Conservation (phyloP, 2,113 vertebrate species). For the Pluvianellus socialis region DNA sequence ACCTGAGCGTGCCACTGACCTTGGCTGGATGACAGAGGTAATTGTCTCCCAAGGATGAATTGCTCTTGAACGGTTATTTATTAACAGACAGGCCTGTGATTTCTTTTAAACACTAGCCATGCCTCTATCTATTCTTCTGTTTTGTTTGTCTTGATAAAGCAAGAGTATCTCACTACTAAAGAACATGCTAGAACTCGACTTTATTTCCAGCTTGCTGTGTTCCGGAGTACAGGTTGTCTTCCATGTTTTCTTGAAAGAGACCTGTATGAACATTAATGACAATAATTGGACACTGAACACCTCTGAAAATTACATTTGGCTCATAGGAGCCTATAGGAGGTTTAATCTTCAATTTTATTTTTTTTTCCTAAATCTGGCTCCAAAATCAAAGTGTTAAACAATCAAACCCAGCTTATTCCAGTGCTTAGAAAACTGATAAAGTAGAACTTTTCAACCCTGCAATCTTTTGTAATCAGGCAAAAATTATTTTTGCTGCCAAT, state of each 20-base stretch:
- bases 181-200: background rate
- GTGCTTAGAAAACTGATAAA: background rate
- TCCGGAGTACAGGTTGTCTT: background rate
- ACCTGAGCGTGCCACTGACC: constrained; percentile 6
- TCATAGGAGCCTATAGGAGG: background rate
- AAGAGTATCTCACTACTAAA: background rate
- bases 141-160: constrained; percentile 10
- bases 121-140: background rate
- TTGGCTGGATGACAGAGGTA: constrained; percentile 9
- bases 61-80: background rate
- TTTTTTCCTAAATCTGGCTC: background rate
- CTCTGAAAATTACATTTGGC: background rate
- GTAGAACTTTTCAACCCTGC: background rate
- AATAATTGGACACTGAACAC: background rate
- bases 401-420: background rate
- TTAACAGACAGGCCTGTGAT: background rate
- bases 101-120: background rate
- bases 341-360: background rate
- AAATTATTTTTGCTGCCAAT: background rate
- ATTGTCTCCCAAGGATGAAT: background rate
- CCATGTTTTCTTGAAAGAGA: background rate
- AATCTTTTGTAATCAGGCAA: background rate
- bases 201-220: background rate
- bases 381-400: background rate
- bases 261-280: background rate